A percentile compares a stretch with the other conserved stretches of the same genome.
Evolutionary conservation across 2,113 vertebrate species (phyloP).

Genomic region (Xyliphius kryptos): DNA sequence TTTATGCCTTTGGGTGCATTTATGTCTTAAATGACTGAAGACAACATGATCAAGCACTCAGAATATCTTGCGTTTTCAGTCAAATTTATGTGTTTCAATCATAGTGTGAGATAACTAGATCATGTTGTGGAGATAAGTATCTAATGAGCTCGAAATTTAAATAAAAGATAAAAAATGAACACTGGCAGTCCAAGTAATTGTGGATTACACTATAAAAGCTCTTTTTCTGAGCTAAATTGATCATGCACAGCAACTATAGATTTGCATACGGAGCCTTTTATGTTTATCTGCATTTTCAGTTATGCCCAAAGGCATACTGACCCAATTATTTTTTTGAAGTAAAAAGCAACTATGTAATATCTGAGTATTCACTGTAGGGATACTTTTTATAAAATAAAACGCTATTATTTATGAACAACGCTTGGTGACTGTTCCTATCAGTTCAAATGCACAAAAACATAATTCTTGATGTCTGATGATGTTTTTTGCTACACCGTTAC

Average conservation of each 20-base stretch:
- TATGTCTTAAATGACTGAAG: too few relatives aligned
- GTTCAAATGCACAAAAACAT: too few relatives aligned
- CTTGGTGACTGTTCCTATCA: too few relatives aligned
- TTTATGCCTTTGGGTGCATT: too few relatives aligned
- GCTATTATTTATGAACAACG: too few relatives aligned
- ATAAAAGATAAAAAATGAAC: neutral
- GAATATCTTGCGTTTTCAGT: neutral
- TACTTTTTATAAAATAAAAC: neutral
- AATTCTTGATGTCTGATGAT: too few relatives aligned
- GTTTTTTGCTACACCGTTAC: too few relatives aligned
- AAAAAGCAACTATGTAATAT: neutral
- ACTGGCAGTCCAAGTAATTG: slow-evolving; percentile 8
- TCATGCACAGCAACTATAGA: slow-evolving; percentile 16
- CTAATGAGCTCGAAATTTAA: slow-evolving; percentile 13
- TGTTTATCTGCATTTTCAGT: slow-evolving; percentile 22
- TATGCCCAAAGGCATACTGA: slow-evolving; percentile 22
- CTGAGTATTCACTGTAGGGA: neutral
- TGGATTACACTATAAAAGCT: slow-evolving; percentile 21
- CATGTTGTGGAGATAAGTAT: slow-evolving; percentile 23
- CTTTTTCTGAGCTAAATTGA: slow-evolving; percentile 10
- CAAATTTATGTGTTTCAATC: slow-evolving; percentile 29
- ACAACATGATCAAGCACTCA: neutral
- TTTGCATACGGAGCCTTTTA: slow-evolving; percentile 11
- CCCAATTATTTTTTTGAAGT: slow-evolving; percentile 2
- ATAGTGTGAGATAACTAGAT: slow-evolving; percentile 30